These are phyloP conservation scores for Glaucomys volans DNA, from an alignment of 2,113 vertebrate species.

Conservation along the genomic window DNA sequence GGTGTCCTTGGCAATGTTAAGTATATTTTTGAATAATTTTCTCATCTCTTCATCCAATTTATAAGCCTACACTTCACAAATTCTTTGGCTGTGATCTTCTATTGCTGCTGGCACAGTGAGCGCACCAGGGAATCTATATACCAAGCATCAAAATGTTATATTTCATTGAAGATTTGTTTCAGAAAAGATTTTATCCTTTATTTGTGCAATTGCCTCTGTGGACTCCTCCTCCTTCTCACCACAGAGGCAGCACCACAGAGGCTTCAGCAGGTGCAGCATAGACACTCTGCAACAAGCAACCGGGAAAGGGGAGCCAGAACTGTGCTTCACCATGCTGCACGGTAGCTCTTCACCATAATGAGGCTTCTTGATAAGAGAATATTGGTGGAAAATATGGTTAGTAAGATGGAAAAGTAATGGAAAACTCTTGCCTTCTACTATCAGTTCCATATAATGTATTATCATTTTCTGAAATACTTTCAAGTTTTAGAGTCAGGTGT, in stretches of 20 bases:
- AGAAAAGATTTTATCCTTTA: constrained; percentile 83
- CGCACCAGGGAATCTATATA: constrained; percentile 90
- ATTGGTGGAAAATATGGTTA: no score
- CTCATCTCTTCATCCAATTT: constrained; percentile 99
- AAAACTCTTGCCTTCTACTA: neutral
- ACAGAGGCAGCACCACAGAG: constrained; percentile 78
- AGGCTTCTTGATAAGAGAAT: no score
- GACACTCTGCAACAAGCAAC: constrained; percentile 69
- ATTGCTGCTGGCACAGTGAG: constrained; percentile 99
- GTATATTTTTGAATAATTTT: constrained; percentile 99
- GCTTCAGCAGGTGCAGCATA: constrained; percentile 75
- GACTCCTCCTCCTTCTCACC: constrained; percentile 78
- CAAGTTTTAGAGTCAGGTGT: neutral
- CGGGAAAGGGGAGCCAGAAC: constrained; percentile 67
- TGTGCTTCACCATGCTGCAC: constrained; percentile 60
- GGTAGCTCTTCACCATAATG: constrained; percentile 23
- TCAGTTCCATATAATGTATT: neutral
- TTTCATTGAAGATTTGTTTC: constrained; percentile 84
- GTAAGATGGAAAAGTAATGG: neutral
- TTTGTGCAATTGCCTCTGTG: constrained; percentile 74
- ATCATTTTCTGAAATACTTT: neutral
- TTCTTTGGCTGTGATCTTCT: constrained; percentile 99
- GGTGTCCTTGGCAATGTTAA: constrained; percentile 99
- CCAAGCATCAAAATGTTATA: constrained; percentile 90
- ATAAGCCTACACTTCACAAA: constrained; percentile 99